Evolutionary conservation across 2,797 vertebrate species (phyloP), one percentile per base, ranked within the genome.

Genomic region (Nannoperca obscura): DNA sequence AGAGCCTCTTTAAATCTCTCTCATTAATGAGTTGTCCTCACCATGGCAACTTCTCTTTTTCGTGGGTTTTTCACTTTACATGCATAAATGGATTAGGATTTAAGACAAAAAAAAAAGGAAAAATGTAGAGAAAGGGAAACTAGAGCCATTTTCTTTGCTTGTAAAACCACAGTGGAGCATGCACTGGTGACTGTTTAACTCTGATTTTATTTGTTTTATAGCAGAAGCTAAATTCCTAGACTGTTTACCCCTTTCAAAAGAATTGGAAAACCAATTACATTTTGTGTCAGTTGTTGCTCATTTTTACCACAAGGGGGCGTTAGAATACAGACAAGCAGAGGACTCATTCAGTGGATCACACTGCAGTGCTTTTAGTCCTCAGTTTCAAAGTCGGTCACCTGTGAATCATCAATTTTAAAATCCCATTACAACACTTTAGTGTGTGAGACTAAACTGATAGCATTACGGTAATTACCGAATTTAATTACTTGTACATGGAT

Each of bases 1-100:
- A 94, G 89, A 90, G 82, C 78, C 78, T 81, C 86, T 90, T 73
- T 89, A 87, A 92, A 88, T 92, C 89, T 87, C 52, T 68, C 67
- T 60, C 34, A 42, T 81, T 94, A 92, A 92, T 90, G 88, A 91
- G 84, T 84, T 74, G 76, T 81, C 74, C 67, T 92, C 86, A 64
- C 89, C 88, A 94, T 92, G 86, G 86, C 80, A 94, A 93, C 90
- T 5, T 79, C 72, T 71, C 73, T 74, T 81, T 73, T 80, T 64
- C 22, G 52, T 74, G 34, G 74, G 63, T 11, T 54, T 78, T 81
- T 38, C 49, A 70, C 70, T 50, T 74, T 27, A 64, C 70, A 46
- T 60, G 67, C n/a, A 10, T 73, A 22, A 64, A 84, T 78, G 76
- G 64, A 89, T 80, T 75, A 73, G 9, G 46, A 46, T 32, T 59